Evolutionary conservation across 2,113 vertebrate species (phyloP), one percentile per base, ranked within the genome.

Genomic region (Ammodytes dubius): DNA sequence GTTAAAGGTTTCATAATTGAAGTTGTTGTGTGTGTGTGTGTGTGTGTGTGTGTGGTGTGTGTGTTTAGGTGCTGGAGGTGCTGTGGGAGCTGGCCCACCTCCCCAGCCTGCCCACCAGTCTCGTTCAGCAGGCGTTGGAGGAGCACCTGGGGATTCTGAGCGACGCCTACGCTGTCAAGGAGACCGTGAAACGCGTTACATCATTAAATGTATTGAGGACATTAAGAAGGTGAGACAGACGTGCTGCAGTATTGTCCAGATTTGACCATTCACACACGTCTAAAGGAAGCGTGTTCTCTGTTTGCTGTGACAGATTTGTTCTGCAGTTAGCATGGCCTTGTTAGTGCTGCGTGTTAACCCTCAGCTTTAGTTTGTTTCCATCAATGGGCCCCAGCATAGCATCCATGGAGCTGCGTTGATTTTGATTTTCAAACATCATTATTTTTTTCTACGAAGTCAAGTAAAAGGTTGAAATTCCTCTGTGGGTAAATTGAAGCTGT

Each of bases 141-240:
- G 98, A 99, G 47, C 98, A 99, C 87, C 95, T 99, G 90, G 97
- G 97, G 54, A 99, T 99, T 82, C 96, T 99, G 72, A 99, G 98
- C 40, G 98, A 99, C n/a, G 97, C 98, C 0, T 99, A 99, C 1
- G 97, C 98, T 5, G 97, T 99, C 79, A 99, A 98, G 90, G 98
- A 99, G 87, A 95, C 96, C 0, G 91, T 99, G 82, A 99, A 99
- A 91, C 96, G 96, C 92, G 92, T 91, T 99, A 99, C 93, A 99
- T 99, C 93, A 97, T 99, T 87, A 99, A 99, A 84, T 99, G 98
- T 92, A 99, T 99, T 70, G 98, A 99, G 89, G 98, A 99, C 89
- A 99, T 99, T 79, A 99, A 99, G 90, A 98, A 97, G 97, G 98
- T 99, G 89, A 89, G 91, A 61, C 53, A 7, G 14, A 57, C 42